These are phyloP conservation scores for Eupithecia inturbata DNA, from an alignment of 2,888 invertebrate species.

Conservation along the genomic window DNA sequence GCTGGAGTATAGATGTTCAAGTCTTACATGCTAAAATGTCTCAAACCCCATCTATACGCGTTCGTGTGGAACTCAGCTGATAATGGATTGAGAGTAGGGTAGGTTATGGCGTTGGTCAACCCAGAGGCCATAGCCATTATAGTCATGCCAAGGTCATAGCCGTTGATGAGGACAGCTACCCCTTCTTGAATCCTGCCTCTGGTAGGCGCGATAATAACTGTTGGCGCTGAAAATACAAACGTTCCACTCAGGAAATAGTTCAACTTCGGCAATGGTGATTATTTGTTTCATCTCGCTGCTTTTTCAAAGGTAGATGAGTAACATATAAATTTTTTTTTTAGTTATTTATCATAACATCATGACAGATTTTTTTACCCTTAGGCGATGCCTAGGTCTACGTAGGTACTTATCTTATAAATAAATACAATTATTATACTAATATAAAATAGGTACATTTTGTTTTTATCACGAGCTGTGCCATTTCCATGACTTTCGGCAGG, in stretches of 20 bases:
- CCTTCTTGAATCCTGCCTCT: not conserved
- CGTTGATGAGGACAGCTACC: not conserved
- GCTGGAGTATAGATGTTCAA: not conserved
- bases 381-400: too few relatives aligned
- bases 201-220: not conserved
- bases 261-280: not conserved
- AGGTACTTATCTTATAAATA: too few relatives aligned
- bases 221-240: not conserved
- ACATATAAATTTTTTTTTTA: too few relatives aligned
- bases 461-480: too few relatives aligned
- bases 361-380: too few relatives aligned
- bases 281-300: too few relatives aligned
- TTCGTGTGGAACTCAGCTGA: slow-evolving; percentile 2
- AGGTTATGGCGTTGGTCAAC: not conserved
- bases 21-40: slow-evolving; percentile 31
- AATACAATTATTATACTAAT: too few relatives aligned
- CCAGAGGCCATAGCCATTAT: slow-evolving; percentile 4
- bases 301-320: too few relatives aligned
- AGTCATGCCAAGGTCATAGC: slow-evolving; percentile 6
- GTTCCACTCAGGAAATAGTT: not conserved
- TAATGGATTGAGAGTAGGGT: not conserved
- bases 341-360: too few relatives aligned
- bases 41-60: slow-evolving; percentile 33
- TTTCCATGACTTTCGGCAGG: too few relatives aligned
- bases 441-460: too few relatives aligned